Conservation (phyloP, 2,113 vertebrate genomes). For the Felis chaus region DNA sequence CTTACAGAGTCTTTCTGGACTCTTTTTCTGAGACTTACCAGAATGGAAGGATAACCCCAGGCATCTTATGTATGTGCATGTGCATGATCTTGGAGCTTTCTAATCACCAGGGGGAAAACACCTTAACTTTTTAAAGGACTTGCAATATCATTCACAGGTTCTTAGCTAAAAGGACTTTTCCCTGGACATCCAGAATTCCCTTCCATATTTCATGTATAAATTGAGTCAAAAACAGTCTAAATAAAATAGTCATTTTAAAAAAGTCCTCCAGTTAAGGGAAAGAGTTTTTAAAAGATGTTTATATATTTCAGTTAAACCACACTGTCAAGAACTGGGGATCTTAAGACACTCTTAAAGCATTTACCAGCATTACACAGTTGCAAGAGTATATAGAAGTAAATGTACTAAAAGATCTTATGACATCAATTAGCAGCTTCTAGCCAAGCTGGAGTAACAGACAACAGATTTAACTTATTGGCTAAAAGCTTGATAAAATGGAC, state of each 20-base stretch:
- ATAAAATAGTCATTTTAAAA: background rate
- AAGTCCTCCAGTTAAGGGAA: background rate
- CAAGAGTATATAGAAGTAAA: background rate
- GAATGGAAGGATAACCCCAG: background rate
- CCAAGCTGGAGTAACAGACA: background rate
- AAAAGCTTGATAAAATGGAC: background rate
- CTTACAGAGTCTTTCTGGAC: background rate
- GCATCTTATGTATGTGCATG: background rate
- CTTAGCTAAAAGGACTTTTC: background rate
- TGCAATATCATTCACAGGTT: background rate
- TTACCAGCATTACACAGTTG: background rate
- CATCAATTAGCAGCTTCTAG: background rate
- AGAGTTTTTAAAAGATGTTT: slow-evolving; percentile 1
- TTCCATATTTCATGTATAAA: background rate
- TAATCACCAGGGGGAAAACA: background rate
- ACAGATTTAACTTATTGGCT: background rate
- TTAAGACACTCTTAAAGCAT: background rate
- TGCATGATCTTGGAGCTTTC: background rate
- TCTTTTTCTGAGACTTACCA: background rate
- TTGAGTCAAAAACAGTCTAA: background rate
- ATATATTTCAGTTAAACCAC: background rate
- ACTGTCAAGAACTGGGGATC: background rate
- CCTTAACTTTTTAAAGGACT: background rate
- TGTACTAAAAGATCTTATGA: background rate
- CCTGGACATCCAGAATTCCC: background rate